Evolutionary conservation across 2,888 invertebrate genomes (phyloP), one percentile per base, ranked within the genome.

Genomic region (Ochropacha duplaris): DNA sequence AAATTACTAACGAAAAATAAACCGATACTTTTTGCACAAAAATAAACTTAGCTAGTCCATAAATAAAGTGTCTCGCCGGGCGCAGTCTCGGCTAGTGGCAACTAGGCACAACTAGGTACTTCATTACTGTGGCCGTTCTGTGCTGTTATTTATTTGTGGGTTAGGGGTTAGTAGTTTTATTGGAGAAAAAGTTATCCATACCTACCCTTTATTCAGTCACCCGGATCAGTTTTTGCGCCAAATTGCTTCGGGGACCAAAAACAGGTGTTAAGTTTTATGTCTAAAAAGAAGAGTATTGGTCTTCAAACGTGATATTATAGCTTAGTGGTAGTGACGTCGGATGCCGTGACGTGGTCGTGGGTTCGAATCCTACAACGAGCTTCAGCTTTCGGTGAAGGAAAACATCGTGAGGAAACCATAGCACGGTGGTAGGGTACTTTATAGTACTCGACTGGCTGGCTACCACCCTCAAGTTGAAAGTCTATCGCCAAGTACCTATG

Each of bases 71-170:
- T 58, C 55, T 59, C 16, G 11, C 9, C 39, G 11, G 39, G 54
- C 57, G 49, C 57, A 54, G 54, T 51, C 39, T 39, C 49, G 19
- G 51, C 65, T 56, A 65, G 60, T 60, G 60, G 58, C 64, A 59
- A 60, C 56, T 58, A 57, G 55, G 6, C 55, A n/a, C 22, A 22
- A 52, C 58, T 54, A 67, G 57, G 57, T 59, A 66, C 63, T 63
- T 54, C 60, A 60, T 57, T 55, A 50, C 28, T 31, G 31, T 39
- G 24, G 54, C 19, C 44, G 44, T 36, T 36, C 36, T 36, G 36
- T 5, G 36, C n/a, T 36, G n/a, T 44, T 44, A 44, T 44, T 44
- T 44, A 44, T 44, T 19, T 44, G 44, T 6, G 44, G 19, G 16
- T 19, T 44, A 44, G 44, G 44, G 44, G 44, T 19, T 19, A 9